Evolutionary conservation across 2,113 vertebrate genomes (phyloP), one percentile per base, ranked within the genome.

Genomic region (Myotis yumanensis): DNA sequence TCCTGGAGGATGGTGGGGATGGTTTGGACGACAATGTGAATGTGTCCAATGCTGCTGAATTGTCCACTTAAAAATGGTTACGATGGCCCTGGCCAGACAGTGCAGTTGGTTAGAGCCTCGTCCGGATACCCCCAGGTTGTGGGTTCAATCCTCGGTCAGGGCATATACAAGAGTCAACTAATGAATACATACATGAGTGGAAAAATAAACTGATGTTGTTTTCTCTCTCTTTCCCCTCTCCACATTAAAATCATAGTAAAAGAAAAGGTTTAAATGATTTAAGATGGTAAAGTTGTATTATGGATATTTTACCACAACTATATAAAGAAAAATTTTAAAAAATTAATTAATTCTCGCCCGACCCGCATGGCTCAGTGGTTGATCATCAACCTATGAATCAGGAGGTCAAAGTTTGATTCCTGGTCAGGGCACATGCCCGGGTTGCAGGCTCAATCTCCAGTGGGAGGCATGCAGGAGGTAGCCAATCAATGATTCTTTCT

Each of bases 11-110:
- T 3, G 46, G 11, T 1, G 4, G 8, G 5, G 89, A 16, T 7
- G 15, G 28, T 2, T 2, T 22, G 68, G 20, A 35, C 0, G 0
- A 77, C 73, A 66, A 10, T 48, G 7, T 35, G 30, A 54, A 15
- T 23, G 48, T 30, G 37, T 40, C 35, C 14, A 37, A 57, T 30
- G 11, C 62, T 5, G 0, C 43, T 5, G 32, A 23, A 20, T 68
- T 64, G 16, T 12, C 40, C 12, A 0, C 16, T 40, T 8, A 52
- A 32, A 57, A 16, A 43, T 22, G 40, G 15, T 5, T 1, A n/a
- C 4, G 37, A 15, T 68, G 32, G 32, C 7, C 64, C 64, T 68
- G 15, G 32, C 64, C 64, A n/a, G 32, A 32, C 1, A 66, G 30
- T 66, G 30, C 32, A 68, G 32, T 68, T 68, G 64, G 64, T 17